Percentiles rank a stretch among this genome's conserved stretches.
phyloP scores from a whole-genome alignment of 2,888 invertebrate genomes.

The Platynereis dumerilii region DNA sequence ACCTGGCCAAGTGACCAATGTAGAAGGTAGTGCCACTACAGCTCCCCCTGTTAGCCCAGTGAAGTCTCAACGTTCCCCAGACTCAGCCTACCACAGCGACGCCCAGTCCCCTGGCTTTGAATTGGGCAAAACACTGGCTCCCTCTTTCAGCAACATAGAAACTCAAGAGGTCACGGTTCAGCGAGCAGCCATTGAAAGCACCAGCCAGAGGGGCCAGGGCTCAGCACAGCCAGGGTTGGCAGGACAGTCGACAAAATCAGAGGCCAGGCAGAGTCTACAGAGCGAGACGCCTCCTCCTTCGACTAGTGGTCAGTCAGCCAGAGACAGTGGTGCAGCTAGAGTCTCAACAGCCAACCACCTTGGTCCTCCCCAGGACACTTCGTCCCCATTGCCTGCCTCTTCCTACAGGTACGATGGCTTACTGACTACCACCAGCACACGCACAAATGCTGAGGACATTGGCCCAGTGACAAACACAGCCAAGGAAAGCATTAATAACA shows the following conservation, averaged over 20 bases:
- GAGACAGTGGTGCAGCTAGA: background rate
- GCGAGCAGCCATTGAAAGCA: constrained; percentile 12
- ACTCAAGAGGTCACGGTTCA: constrained; percentile 21
- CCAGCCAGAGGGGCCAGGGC: background rate
- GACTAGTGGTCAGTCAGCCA: background rate
- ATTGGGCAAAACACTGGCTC: background rate
- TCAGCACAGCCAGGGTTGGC: no score
- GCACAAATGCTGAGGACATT: no score
- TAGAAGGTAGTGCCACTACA: background rate
- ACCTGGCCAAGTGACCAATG: background rate
- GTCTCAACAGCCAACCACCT: background rate
- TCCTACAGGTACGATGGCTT: no score
- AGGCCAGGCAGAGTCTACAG: constrained; percentile 4
- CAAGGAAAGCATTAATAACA: no score
- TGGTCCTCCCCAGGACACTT: no score
- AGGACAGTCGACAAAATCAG: background rate
- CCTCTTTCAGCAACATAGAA: background rate
- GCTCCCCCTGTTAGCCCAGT: background rate
- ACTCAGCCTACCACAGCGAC: constrained; percentile 24
- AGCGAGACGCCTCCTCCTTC: background rate
- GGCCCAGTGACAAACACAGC: no score
- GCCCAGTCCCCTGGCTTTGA: constrained; percentile 15
- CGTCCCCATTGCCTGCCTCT: no score
- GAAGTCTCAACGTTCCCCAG: constrained; percentile 11
- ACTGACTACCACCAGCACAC: no score